A percentile compares a stretch with the other conserved stretches of the same genome.
Conservation (phyloP, 1,140 invertebrate species). For the Ceratosolen fusciceps region DNA sequence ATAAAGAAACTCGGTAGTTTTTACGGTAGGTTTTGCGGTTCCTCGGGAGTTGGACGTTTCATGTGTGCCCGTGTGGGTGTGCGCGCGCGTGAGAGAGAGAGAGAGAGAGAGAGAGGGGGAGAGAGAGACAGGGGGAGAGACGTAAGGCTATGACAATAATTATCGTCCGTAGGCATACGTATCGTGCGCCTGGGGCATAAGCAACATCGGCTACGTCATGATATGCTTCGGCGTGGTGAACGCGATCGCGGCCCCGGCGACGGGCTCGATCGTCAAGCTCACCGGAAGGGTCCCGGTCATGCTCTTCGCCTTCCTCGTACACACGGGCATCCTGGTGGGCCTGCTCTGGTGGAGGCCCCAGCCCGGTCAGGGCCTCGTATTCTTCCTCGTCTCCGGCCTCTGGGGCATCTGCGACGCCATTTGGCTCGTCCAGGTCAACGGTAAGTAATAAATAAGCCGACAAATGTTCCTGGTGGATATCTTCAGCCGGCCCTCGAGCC, state of each 20-base stretch:
- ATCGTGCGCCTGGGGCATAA: conserved; percentile 90
- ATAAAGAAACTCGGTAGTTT: no score
- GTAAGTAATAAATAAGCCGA: no score
- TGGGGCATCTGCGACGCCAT: conserved; percentile 94
- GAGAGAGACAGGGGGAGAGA: no score
- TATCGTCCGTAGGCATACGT: conserved; percentile 83
- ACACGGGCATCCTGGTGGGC: conserved; percentile 77
- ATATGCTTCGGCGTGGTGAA: conserved; percentile 91
- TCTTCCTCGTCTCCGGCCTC: conserved; percentile 87
- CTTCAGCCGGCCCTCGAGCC: no score
- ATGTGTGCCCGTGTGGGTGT: no score
- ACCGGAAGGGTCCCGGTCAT: conserved; percentile 85
- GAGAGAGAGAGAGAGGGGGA: no score
- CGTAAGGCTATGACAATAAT: no score
- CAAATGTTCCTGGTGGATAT: no score
- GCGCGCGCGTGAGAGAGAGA: no score
- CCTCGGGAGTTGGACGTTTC: no score
- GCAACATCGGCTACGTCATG: conserved; percentile 92
- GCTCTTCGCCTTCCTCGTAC: conserved; percentile 80
- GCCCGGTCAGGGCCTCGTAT: conserved; percentile 79
- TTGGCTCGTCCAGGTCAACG: conserved; percentile 95
- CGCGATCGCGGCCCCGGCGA: conserved; percentile 83
- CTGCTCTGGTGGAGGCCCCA: conserved; percentile 83
- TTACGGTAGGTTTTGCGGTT: no score
- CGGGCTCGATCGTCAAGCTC: conserved; percentile 85